A percentile compares a stretch with the other conserved stretches of the same genome.
These are phyloP conservation scores for Frankliniella fusca DNA, from an alignment of 2,888 invertebrate genomes.

Conservation along the genomic window DNA sequence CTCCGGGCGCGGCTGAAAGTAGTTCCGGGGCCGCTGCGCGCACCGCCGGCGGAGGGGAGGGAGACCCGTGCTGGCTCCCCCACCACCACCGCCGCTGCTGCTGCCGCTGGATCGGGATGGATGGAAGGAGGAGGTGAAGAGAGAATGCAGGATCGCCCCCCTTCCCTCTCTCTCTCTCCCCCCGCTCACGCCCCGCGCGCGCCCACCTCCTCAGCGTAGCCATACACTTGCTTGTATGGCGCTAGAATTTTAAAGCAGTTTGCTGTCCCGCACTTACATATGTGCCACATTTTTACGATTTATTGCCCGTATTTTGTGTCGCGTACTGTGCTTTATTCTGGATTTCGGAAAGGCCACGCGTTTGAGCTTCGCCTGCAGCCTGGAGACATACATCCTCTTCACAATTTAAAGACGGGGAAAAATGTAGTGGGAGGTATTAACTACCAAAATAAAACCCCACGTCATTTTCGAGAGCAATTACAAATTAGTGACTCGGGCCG, in stretches of 20 bases:
- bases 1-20: conserved; percentile 10
- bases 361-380: no score
- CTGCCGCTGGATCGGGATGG: neutral
- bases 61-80: neutral
- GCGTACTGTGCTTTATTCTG: no score
- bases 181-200: neutral
- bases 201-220: neutral
- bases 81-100: neutral
- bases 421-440: no score
- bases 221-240: neutral
- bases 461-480: no score
- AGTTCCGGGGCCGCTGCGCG: neutral
- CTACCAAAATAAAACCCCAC: no score
- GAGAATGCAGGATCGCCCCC: neutral
- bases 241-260: conserved; percentile 22
- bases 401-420: no score
- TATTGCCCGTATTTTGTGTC: neutral
- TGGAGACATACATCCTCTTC: no score
- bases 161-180: neutral
- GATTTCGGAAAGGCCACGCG: no score
- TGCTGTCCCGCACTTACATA: conserved; percentile 14
- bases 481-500: no score
- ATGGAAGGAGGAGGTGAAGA: neutral
- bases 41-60: neutral
- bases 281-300: conserved; percentile 14